Evolutionary conservation across 2,888 invertebrate species (phyloP), one percentile per base, ranked within the genome.

Genomic region (Ctenicera cuprea): DNA sequence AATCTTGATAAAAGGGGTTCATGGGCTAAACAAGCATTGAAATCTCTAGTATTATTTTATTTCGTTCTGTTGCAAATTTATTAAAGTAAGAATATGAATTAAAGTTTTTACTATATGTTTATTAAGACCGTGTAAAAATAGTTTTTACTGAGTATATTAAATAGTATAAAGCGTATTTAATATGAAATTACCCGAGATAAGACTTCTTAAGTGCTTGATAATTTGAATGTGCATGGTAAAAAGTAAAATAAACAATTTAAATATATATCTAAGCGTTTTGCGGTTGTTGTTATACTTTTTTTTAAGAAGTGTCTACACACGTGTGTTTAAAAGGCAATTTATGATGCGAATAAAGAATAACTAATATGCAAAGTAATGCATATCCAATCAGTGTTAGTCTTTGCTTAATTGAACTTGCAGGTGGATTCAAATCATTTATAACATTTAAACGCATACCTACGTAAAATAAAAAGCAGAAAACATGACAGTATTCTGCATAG

Each of bases 301-400:
- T 41, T 14, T 41, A 3, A 41, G n/a, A 26, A 26, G 26, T 26
- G 38, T 38, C n/a, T 2, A 2, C n/a, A 38, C 11, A 41, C 14
- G 41, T 41, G 41, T 41, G 41, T 41, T 41, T 41, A 41, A 41
- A 41, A 41, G 7, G 14, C 14, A 41, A 41, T 41, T 41, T 41
- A 14, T 14, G 41, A 41, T 14, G 7, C 4, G 1, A 41, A 14
- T 14, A 41, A 41, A 14, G 14, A 41, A 3, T 3, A 41, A 41
- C 14, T 14, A 41, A 41, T 41, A 41, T 41, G 2, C 4, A 41
- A 14, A 41, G n/a, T 41, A 41, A 41, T 41, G 14, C 14, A n/a
- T 14, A 41, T 1, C 14, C 3, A 14, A 1, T 41, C 14, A 14
- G 14, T 12, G 38, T 14, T 14, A 41, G 33, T 9, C 9, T 8